Conservation (phyloP, 2,888 invertebrate genomes). For the Baronia brevicornis region DNA sequence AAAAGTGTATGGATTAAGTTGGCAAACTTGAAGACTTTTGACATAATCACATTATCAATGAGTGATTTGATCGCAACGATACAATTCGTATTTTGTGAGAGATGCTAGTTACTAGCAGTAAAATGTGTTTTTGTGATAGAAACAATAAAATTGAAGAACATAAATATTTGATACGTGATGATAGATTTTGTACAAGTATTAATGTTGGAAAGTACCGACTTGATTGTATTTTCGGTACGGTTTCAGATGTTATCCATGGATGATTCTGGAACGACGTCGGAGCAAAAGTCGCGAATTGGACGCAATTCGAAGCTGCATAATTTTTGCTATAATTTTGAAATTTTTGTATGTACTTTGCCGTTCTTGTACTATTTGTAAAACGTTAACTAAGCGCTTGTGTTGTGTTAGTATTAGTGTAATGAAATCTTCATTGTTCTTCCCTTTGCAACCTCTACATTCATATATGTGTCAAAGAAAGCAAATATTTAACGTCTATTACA, state of each 20-base stretch:
- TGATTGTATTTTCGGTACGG: too few species aligned
- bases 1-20: slow-evolving; percentile 32
- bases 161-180: slow-evolving; percentile 49
- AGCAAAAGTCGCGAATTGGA: slow-evolving; percentile 27
- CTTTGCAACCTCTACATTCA: too few species aligned
- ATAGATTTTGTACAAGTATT: slow-evolving; percentile 63
- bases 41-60: slow-evolving; percentile 42
- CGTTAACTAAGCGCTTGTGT: slow-evolving; percentile 66
- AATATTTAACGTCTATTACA: neutral
- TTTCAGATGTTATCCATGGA: too few species aligned
- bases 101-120: slow-evolving; percentile 71
- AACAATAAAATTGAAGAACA: slow-evolving; percentile 68
- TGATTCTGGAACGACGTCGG: slow-evolving; percentile 15
- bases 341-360: slow-evolving; percentile 61
- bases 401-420: slow-evolving; percentile 59
- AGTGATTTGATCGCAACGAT: slow-evolving; percentile 45
- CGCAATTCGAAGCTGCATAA: slow-evolving; percentile 56
- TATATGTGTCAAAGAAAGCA: too few species aligned
- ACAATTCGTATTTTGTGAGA: slow-evolving; percentile 48
- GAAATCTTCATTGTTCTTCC: slow-evolving; percentile 32
- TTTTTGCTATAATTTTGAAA: slow-evolving; percentile 50
- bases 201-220: slow-evolving; percentile 32
- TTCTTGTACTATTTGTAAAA: slow-evolving; percentile 69
- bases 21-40: slow-evolving; percentile 29
- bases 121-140: slow-evolving; percentile 71